Conservation (phyloP, 23 tunicate genomes). For the Ciona savignyi region DNA sequence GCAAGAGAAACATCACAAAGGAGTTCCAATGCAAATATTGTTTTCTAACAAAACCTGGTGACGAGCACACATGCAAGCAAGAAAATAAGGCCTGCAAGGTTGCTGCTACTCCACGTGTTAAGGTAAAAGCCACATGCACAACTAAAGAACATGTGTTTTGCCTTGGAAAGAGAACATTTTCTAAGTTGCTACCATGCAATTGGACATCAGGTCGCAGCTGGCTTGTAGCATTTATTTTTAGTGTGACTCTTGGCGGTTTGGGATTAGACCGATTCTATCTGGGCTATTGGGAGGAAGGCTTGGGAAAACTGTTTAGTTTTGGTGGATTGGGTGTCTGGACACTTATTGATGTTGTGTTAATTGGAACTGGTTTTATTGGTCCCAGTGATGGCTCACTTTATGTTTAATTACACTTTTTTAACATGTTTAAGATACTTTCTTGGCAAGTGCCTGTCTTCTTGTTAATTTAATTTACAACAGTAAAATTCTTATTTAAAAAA, state of each 20-base stretch:
- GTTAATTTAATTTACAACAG: too few relatives aligned
- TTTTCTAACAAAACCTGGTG: slow-evolving; percentile 45
- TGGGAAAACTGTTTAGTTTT: slow-evolving; percentile 89
- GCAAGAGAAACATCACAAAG: slow-evolving; percentile 20
- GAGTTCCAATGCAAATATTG: slow-evolving; percentile 73
- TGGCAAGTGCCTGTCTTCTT: too few relatives aligned
- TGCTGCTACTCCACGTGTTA: slow-evolving; percentile 42
- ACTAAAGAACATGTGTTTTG: slow-evolving; percentile 54
- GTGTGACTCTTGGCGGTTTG: slow-evolving; percentile 81
- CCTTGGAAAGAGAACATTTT: slow-evolving; percentile 64
- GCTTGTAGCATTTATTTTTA: slow-evolving; percentile 49
- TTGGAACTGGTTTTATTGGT: slow-evolving; percentile 59
- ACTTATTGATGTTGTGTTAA: slow-evolving; percentile 62
- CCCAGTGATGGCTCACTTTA: slow-evolving; percentile 86
- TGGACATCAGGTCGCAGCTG: slow-evolving; percentile 88
- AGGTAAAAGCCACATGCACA: slow-evolving; percentile 45
- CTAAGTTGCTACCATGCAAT: slow-evolving; percentile 62
- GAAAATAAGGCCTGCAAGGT: slow-evolving; percentile 53
- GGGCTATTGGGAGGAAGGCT: slow-evolving; percentile 85
- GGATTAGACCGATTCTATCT: slow-evolving; percentile 89
- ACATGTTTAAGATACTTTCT: too few relatives aligned
- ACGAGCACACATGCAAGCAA: slow-evolving; percentile 62
- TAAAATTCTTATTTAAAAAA: too few relatives aligned
- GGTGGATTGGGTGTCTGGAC: slow-evolving; percentile 98
- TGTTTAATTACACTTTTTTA: slow-evolving; percentile 29